Base-by-base conservation (phyloP, 2,113 vertebrate genomes). In the Seriola aureovittata region DNA sequence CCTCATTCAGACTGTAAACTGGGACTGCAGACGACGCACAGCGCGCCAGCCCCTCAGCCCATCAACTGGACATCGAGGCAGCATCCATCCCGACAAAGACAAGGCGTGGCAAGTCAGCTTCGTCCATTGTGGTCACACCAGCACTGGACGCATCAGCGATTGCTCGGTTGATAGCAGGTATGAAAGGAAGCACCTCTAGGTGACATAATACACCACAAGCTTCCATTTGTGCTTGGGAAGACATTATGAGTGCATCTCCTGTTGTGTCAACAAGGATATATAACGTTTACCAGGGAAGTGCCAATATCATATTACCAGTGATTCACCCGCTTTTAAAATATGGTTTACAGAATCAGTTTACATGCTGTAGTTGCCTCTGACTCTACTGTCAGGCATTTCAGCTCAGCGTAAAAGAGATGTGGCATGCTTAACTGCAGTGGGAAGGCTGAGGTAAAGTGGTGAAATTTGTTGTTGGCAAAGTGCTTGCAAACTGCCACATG, bases 241-340 rank as follows among this genome's bases (percentile, higher is more conserved):
- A 91, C 69, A 82, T 91, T 90, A 90, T 23, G 54, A 87, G 74
- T 69, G 71, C 90, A 88, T 86, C 90, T 93, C 90, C 86, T 84
- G 90, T 90, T 90, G 86, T 90, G 91, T 91, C 90, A 92, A 94
- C 91, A 92, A 72, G 75, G 69, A 81, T 80, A 89, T 75, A 78
- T 81, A 91, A 85, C 68, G 34, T 91, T 92, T 89, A 85, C 67
- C 72, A 23, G 75, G 75, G 72, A 91, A 91, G 89, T 86, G 89
- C 83, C 71, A 71, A 88, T 91, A 92, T 94, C 87, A 34, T 34
- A 78, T 92, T 92, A 92, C 91, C 80, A 57, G 85, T 89, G 85
- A 90, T 85, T 90, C 83, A 82, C 78, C 67, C 71, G 78, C 87
- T 94, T 92, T 92, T 89, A 91, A 92, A 93, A 93, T 88, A 90